These are phyloP conservation scores for Teleopsis dalmanni DNA, from an alignment of 1,140 invertebrate genomes.

Conservation along the genomic window DNA sequence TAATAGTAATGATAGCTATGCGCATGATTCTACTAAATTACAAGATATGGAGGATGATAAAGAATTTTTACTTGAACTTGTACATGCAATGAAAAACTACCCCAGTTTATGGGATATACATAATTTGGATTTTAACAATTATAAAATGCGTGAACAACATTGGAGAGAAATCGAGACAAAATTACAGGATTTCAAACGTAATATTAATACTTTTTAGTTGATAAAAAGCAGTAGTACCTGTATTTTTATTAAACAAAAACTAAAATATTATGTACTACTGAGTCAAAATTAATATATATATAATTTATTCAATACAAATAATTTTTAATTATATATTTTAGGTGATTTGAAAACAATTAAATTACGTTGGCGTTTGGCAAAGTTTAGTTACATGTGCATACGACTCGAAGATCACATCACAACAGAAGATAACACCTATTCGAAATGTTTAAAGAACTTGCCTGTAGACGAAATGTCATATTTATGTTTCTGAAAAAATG, in stretches of 20 bases:
- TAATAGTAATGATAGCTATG: constrained; percentile 2
- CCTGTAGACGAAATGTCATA: constrained; percentile 36
- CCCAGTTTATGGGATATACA: constrained; percentile 31
- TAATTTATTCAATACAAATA: too few relatives aligned
- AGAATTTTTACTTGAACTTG: constrained; percentile 29
- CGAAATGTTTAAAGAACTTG: constrained; percentile 28
- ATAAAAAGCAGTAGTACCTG: too few relatives aligned
- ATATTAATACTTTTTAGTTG: too few relatives aligned
- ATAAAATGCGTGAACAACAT: constrained; percentile 24
- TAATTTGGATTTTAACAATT: constrained; percentile 31
- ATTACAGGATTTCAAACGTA: constrained; percentile 27
- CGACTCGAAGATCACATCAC: constrained; percentile 24
- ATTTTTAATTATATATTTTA: not conserved
- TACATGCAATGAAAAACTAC: constrained; percentile 24
- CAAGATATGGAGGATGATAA: constrained; percentile 37
- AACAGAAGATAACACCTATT: constrained; percentile 24
- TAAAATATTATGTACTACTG: too few relatives aligned
- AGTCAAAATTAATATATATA: too few relatives aligned
- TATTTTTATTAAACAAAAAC: too few relatives aligned
- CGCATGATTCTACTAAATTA: constrained; percentile 15
- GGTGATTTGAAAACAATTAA: constrained; percentile 27
- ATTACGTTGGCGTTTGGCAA: constrained; percentile 35
- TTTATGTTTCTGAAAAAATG: too few relatives aligned
- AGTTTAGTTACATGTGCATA: constrained; percentile 35
- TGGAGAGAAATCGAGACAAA: constrained; percentile 30